Conservation (phyloP, 2,113 vertebrate species). For the Calyptomena viridis region DNA sequence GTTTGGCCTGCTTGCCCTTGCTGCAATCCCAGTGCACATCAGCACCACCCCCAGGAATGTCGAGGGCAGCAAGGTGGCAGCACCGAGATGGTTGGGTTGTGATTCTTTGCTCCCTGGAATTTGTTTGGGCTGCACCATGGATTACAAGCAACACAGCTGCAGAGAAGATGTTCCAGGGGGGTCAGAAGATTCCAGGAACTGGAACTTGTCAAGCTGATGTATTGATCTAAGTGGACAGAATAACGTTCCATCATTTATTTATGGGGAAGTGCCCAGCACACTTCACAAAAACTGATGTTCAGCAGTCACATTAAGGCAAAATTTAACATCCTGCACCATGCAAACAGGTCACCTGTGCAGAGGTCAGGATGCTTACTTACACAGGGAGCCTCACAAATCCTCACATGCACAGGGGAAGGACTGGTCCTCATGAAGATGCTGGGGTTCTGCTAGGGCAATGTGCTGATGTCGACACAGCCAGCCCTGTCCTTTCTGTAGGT, state of each 20-base stretch:
- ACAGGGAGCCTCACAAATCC: neutral
- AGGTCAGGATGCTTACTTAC: neutral
- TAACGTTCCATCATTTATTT: slow-evolving; percentile 56
- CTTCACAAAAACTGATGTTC: slow-evolving; percentile 17
- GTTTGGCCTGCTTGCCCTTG: neutral
- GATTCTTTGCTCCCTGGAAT: neutral
- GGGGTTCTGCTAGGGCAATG: neutral
- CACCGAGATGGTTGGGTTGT: neutral
- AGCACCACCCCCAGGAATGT: fast-evolving
- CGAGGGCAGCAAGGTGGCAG: fast-evolving
- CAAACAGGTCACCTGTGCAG: neutral
- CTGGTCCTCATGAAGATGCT: neutral
- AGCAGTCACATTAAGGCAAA: slow-evolving; percentile 22
- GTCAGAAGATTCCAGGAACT: slow-evolving; percentile 52
- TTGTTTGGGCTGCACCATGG: neutral
- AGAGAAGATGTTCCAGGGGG: neutral
- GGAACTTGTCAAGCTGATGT: slow-evolving; percentile 46
- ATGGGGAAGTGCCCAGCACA: slow-evolving; percentile 17
- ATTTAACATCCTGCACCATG: neutral
- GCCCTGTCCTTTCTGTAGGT: fast-evolving
- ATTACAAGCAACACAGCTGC: neutral
- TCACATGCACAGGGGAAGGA: fast-evolving
- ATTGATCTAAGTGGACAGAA: slow-evolving; percentile 57
- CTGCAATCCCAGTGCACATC: neutral
- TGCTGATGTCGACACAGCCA: fast-evolving